Evolutionary conservation across 2,797 vertebrate genomes (phyloP).

Genomic region (Liasis olivaceus): DNA sequence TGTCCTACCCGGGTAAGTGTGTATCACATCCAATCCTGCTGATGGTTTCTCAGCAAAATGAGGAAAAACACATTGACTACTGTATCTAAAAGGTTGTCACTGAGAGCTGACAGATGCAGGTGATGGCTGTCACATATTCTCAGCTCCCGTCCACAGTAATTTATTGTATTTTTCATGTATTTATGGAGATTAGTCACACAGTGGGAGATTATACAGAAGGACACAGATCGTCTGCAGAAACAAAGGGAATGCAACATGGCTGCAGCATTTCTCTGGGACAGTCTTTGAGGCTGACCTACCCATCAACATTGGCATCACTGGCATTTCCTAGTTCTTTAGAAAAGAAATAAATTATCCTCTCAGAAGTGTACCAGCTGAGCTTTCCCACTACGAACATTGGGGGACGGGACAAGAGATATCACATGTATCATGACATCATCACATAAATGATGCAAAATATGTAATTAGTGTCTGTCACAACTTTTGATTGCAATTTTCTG

Average conservation of each 20-base stretch:
- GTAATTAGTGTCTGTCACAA: not conserved
- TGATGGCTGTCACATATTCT: not conserved
- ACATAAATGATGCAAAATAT: not conserved
- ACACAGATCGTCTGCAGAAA: conserved; percentile 25
- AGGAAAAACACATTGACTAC: not conserved
- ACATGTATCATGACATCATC: not conserved
- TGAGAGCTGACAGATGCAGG: conserved; percentile 11
- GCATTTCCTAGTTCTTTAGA: not conserved
- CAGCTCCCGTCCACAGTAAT: conserved; percentile 16
- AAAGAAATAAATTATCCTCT: not conserved
- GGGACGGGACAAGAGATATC: not conserved
- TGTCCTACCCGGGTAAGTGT: not conserved
- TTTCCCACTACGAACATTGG: not conserved
- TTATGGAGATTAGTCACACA: conserved; percentile 25
- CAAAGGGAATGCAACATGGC: not conserved
- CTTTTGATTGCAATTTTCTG: not conserved
- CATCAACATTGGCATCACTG: not conserved
- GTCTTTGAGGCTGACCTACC: not conserved
- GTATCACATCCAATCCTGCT: not conserved
- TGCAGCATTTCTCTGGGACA: not conserved
- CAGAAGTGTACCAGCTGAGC: not conserved
- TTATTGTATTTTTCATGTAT: conserved; percentile 36
- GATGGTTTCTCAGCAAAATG: not conserved
- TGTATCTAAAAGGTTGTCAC: conserved; percentile 14
- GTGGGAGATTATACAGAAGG: not conserved